These are phyloP conservation scores for Actias luna DNA, from an alignment of 2,888 invertebrate species.

Conservation along the genomic window DNA sequence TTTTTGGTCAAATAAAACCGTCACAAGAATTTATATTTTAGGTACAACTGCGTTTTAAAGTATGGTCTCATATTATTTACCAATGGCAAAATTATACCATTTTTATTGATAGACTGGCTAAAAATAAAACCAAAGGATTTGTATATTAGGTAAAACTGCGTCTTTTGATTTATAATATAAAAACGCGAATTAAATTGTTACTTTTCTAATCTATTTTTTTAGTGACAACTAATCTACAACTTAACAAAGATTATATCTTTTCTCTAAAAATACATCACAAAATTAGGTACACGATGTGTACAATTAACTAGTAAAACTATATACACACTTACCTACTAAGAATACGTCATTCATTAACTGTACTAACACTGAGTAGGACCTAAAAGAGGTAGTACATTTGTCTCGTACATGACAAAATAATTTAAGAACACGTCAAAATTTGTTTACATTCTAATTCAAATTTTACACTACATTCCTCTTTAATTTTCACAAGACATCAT, in stretches of 20 bases:
- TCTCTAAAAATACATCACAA: conserved; percentile 32
- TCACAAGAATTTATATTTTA: no score
- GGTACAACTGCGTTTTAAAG: no score
- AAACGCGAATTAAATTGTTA: neutral
- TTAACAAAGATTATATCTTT: conserved; percentile 20
- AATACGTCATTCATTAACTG: conserved; percentile 4
- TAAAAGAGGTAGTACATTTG: no score
- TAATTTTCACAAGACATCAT: no score
- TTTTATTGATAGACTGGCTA: no score
- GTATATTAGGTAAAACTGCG: neutral
- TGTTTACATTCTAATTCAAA: no score
- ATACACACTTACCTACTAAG: neutral
- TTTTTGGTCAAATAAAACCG: no score
- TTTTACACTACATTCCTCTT: no score
- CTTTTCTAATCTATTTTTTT: neutral
- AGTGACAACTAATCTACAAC: conserved; percentile 5
- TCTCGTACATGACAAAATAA: neutral
- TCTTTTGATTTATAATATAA: neutral
- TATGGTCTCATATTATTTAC: neutral
- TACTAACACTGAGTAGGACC: no score
- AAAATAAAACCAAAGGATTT: neutral
- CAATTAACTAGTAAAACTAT: conserved; percentile 26
- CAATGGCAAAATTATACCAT: neutral
- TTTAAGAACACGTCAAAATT: no score
- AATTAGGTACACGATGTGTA: conserved; percentile 33